Percentiles rank a stretch among this genome's conserved stretches.
Evolutionary conservation across 2,888 invertebrate genomes (phyloP).

Genomic region (Helobdella robusta): DNA sequence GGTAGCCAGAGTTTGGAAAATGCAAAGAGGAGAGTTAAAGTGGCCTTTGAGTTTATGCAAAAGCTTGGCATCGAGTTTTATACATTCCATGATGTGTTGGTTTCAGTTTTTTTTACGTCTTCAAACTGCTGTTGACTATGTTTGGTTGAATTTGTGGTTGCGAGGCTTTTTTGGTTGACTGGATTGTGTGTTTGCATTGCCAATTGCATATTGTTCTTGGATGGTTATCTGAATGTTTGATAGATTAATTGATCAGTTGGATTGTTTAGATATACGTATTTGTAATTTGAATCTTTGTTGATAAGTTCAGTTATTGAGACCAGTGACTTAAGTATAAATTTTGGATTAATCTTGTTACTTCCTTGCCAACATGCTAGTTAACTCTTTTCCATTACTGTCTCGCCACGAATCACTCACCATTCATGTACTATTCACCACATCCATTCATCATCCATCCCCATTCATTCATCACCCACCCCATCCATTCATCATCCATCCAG

Average conservation of each 20-base stretch:
- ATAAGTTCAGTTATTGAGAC: not conserved
- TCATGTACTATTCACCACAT: conserved; percentile 7
- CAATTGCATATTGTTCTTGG: too few species aligned
- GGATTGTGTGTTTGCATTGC: too few species aligned
- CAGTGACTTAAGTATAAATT: not conserved
- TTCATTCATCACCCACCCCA: not conserved
- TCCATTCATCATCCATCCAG: conserved; percentile 37
- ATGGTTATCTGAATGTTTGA: too few species aligned
- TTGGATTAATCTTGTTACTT: not conserved
- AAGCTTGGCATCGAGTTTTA: conserved; percentile 60
- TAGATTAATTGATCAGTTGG: too few species aligned
- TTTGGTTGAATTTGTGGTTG: too few species aligned
- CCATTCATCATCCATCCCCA: conserved; percentile 9
- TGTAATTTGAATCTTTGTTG: not conserved
- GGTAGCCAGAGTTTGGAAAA: conserved; percentile 55
- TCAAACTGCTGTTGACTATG: too few species aligned
- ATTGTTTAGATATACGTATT: too few species aligned
- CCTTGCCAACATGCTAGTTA: not conserved
- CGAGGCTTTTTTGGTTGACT: too few species aligned
- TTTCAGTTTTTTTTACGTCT: too few species aligned
- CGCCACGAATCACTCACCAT: conserved; percentile 3
- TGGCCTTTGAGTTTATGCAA: conserved; percentile 58
- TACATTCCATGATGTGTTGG: conserved; percentile 57
- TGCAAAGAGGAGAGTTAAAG: conserved; percentile 56
- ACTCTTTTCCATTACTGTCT: not conserved